A percentile compares a stretch with the other conserved stretches of the same genome.
phyloP scores from a whole-genome alignment of 2,888 invertebrate genomes.

The Bugulina stolonifera region DNA sequence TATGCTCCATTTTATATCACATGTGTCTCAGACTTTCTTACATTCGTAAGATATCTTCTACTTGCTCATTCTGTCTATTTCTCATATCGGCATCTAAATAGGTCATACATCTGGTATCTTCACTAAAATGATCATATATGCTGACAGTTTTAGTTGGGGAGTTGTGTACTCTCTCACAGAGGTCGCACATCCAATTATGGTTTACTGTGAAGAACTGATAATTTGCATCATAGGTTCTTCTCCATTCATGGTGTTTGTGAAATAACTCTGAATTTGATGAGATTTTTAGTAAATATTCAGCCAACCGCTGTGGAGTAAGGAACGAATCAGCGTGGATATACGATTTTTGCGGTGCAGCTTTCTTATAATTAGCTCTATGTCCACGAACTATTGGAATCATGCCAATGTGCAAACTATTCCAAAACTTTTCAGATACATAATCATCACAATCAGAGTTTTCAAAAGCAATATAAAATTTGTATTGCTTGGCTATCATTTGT shows the following conservation, averaged over 20 bases:
- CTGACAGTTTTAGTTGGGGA: background rate
- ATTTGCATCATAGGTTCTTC: background rate
- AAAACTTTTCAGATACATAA: slow-evolving; percentile 21
- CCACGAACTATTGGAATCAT: slow-evolving; percentile 13
- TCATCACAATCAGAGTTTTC: slow-evolving; percentile 16
- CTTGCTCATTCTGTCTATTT: background rate
- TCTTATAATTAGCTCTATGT: background rate
- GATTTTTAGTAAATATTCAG: background rate
- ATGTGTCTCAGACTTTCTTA: no score
- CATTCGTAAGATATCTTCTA: no score
- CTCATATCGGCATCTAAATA: background rate
- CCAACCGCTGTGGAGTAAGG: background rate
- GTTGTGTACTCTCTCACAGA: slow-evolving; percentile 21
- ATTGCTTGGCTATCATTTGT: background rate
- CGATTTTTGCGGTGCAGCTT: background rate
- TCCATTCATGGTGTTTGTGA: slow-evolving; percentile 18
- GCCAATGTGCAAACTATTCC: slow-evolving; percentile 13
- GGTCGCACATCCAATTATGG: background rate
- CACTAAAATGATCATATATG: slow-evolving; percentile 15
- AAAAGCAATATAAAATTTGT: slow-evolving; percentile 19
- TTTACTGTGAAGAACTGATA: background rate
- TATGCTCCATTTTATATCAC: no score
- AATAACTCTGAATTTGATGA: background rate
- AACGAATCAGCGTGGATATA: slow-evolving; percentile 11
- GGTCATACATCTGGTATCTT: slow-evolving; percentile 9